A percentile compares a stretch with the other conserved stretches of the same genome.
phyloP scores from a whole-genome alignment of 1,140 invertebrate species.

The Sycophila sp. region DNA sequence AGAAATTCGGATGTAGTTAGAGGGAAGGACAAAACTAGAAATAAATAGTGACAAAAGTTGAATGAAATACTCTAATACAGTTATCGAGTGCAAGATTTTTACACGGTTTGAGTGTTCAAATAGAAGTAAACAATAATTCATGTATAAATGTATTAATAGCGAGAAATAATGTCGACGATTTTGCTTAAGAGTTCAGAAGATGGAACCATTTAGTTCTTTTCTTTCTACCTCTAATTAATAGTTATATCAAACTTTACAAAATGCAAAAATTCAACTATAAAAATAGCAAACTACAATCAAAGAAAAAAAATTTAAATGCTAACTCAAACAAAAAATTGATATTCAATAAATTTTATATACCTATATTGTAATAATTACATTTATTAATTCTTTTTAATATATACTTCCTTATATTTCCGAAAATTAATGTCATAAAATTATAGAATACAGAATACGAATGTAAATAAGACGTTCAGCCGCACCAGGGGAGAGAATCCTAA shows the following conservation, averaged over 20 bases:
- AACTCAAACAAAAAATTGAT: background rate
- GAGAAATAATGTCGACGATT: too few relatives aligned
- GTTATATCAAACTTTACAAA: background rate
- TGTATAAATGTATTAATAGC: background rate
- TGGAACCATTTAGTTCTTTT: background rate
- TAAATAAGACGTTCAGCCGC: too few relatives aligned
- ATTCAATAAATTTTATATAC: conserved; percentile 1
- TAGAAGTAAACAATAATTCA: background rate
- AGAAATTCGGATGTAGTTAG: background rate
- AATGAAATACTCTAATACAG: background rate
- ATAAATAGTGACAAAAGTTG: conserved; percentile 12
- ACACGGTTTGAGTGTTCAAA: background rate
- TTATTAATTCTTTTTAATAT: background rate
- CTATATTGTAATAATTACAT: background rate
- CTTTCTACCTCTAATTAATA: background rate
- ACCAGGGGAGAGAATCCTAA: too few relatives aligned
- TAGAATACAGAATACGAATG: too few relatives aligned
- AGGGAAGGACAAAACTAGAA: conserved; percentile 23
- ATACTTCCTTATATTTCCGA: background rate
- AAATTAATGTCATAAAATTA: too few relatives aligned
- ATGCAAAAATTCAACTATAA: too few relatives aligned
- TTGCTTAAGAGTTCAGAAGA: too few relatives aligned
- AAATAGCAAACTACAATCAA: background rate
- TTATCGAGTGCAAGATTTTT: background rate
- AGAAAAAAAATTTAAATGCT: background rate